phyloP scores from a whole-genome alignment of 2,797 vertebrate genomes.

The Kryptolebias ocellatus region DNA sequence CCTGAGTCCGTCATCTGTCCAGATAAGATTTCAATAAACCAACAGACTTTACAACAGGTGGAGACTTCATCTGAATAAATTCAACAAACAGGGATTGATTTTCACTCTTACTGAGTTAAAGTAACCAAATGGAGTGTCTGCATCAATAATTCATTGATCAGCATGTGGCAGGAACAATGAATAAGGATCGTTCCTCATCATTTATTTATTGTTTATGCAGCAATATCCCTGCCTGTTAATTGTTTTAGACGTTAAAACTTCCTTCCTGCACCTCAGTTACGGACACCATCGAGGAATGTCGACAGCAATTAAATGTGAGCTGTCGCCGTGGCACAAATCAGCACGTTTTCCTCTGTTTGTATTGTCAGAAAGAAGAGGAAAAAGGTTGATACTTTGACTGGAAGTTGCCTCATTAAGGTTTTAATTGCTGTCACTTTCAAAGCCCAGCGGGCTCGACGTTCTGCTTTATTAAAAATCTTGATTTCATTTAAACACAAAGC shows the following conservation, averaged over 20 bases:
- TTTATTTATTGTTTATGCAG: conserved; percentile 54
- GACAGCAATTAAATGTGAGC: too few species aligned
- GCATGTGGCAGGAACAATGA: conserved; percentile 24
- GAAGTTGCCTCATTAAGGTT: too few species aligned
- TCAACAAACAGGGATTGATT: conserved; percentile 16
- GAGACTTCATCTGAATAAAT: conserved; percentile 31
- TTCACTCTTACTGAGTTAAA: conserved; percentile 3
- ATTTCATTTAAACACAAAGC: too few species aligned
- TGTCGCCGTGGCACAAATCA: too few species aligned
- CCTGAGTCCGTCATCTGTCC: background rate
- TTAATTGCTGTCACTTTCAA: too few species aligned
- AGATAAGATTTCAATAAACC: background rate
- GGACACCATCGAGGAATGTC: too few species aligned
- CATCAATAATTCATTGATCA: conserved; percentile 54
- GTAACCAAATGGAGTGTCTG: conserved; percentile 18
- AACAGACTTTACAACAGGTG: conserved; percentile 32
- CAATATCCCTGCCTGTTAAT: conserved; percentile 26
- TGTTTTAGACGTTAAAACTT: background rate
- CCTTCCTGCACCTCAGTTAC: background rate
- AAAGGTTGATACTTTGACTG: too few species aligned
- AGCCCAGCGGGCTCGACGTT: too few species aligned
- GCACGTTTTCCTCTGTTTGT: too few species aligned
- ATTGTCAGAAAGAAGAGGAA: too few species aligned
- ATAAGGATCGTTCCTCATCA: conserved; percentile 25
- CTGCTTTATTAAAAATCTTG: too few species aligned